Conservation (phyloP, 2,113 vertebrate genomes). For the Oryctolagus cuniculus region mOryCun1.1 NC_091432.1:52289001-52289500, state of each 20-base stretch:
- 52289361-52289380: not conserved
- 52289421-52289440: not conserved
- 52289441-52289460: not conserved
- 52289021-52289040: slow-evolving; percentile 42
- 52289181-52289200: not conserved
- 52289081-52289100: slow-evolving; percentile 59
- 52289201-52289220: not conserved
- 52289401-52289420: not conserved
- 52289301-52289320: not conserved
- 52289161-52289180: slow-evolving; percentile 2
- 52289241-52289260: not conserved
- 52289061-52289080: slow-evolving; percentile 44
- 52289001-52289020: slow-evolving; percentile 8
- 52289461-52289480: not conserved
- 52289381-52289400: not conserved
- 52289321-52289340: not conserved
- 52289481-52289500: not conserved
- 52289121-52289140: slow-evolving; percentile 47
- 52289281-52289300: not conserved
- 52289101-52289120: slow-evolving; percentile 58
- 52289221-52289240: not conserved
- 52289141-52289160: slow-evolving; percentile 7
- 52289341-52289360: not conserved
- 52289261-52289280: not conserved
- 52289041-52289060: not conserved